Base-by-base conservation (phyloP, 2,797 vertebrate genomes). In the Rhynchotus rufescens region DNA sequence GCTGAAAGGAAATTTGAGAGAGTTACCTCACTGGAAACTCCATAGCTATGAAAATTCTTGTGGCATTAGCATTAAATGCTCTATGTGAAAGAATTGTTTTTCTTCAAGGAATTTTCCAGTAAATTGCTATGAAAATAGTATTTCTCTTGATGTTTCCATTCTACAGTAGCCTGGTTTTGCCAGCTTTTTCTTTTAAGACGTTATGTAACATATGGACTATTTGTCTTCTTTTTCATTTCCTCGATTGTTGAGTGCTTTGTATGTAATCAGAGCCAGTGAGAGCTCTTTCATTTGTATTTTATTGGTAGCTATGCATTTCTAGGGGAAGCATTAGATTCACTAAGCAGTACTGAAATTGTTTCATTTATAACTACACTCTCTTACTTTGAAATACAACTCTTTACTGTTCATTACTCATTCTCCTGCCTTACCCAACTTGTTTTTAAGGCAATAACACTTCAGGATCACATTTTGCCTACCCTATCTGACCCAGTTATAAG, bases 1-100 rank as follows among this genome's bases (percentile, higher is more conserved):
- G 90, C 12, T 44, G 34, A 82, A 93, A 92, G 32, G 32, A 90
- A 89, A 92, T 77, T 92, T 91, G 32, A 76, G 56, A 84, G 65
- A 91, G 75, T 92, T 93, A 91, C 68, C 60, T 95, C 81, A 91
- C 28, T 92, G 81, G 89, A 94, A 96, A 94, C 45, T 93, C 59
- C 76, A 85, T 12, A 74, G 59, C 44, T 52, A 88, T 92, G 42
- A 93, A 88, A 94, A 93, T 92, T 94, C 75, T 80, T 91, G 44
- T 32, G 68, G 59, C 54, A 72, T 83, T 89, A 93, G 30, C 45
- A 72, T 82, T 32, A 80, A 79, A 57, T 36, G 54, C 90, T 86
- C 68, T 94, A 28, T 56, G 72, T 54, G 79, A 84, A 88, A 20
- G 30, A 92, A 93, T 69, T 95, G 65, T 65, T 93, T 90, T 86